Evolutionary conservation across 1,140 invertebrate species (phyloP).

Genomic region (Brachionus calyciflorus): DNA sequence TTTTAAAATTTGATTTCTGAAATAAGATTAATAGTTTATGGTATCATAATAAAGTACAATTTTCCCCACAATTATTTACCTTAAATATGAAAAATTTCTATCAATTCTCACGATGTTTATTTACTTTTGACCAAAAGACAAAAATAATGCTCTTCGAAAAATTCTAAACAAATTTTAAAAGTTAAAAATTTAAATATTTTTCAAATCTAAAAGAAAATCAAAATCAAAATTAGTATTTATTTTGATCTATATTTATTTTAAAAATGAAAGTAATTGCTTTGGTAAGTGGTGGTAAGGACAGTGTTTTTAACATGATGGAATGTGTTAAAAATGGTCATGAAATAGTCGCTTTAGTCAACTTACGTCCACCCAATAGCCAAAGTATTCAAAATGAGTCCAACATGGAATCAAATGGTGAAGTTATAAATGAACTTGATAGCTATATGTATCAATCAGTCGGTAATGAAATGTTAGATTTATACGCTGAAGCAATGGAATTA

Average conservation of each 20-base stretch:
- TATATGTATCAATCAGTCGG: conserved; percentile 99
- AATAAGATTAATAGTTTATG: no score
- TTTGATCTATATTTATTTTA: no score
- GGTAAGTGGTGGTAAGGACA: conserved; percentile 92
- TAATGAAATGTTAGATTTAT: conserved; percentile 83
- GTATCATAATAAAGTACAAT: no score
- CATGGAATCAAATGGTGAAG: neutral
- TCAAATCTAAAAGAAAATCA: neutral
- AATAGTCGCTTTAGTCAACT: conserved; percentile 91
- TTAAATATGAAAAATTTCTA: no score
- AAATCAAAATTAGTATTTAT: neutral
- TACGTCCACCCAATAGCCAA: conserved; percentile 71
- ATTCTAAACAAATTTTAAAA: no score
- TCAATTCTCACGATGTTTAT: no score
- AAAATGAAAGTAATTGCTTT: conserved; percentile 47
- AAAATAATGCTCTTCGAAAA: no score
- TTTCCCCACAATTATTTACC: no score
- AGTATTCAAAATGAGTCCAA: no score
- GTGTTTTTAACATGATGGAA: conserved; percentile 97
- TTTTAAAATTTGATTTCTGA: no score
- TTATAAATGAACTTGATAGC: conserved; percentile 86
- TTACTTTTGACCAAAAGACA: no score
- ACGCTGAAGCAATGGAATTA: conserved; percentile 86
- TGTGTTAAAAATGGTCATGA: conserved; percentile 91
- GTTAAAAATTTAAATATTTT: neutral